These are phyloP conservation scores for Zosterops lateralis DNA, from an alignment of 2,113 vertebrate genomes.

Conservation along the genomic window DNA sequence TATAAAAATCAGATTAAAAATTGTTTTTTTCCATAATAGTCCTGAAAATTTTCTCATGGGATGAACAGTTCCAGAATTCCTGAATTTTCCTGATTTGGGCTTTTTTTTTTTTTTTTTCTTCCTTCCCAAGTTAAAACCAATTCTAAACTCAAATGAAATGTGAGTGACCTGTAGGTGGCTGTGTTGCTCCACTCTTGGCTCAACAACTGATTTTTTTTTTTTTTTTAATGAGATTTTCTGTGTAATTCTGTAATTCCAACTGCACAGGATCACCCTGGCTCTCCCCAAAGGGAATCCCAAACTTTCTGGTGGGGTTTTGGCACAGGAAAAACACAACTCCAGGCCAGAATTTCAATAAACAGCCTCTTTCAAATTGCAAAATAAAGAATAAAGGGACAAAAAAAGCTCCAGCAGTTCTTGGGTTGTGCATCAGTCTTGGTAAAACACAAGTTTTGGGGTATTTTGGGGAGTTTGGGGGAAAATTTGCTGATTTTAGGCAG, in stretches of 20 bases:
- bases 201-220: background rate
- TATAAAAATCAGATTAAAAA: background rate
- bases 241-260: background rate
- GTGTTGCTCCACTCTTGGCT: conserved; percentile 21
- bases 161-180: conserved; percentile 48
- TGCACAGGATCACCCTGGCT: background rate
- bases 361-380: background rate
- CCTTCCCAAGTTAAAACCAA: background rate
- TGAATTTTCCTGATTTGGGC: background rate
- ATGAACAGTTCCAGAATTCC: background rate
- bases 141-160: accelerated
- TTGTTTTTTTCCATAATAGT: accelerated
- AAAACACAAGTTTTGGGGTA: background rate
- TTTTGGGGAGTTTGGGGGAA: background rate
- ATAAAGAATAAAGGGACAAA: background rate
- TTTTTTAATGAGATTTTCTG: background rate
- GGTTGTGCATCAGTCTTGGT: background rate
- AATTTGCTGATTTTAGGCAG: background rate
- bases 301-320: background rate
- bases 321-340: background rate
- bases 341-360: background rate
- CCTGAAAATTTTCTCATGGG: background rate
- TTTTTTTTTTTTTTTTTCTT: too few relatives aligned
- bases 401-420: background rate
- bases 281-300: background rate